These are phyloP conservation scores for Sitophilus oryzae DNA, from an alignment of 1,140 invertebrate species.

Conservation along the genomic window DNA sequence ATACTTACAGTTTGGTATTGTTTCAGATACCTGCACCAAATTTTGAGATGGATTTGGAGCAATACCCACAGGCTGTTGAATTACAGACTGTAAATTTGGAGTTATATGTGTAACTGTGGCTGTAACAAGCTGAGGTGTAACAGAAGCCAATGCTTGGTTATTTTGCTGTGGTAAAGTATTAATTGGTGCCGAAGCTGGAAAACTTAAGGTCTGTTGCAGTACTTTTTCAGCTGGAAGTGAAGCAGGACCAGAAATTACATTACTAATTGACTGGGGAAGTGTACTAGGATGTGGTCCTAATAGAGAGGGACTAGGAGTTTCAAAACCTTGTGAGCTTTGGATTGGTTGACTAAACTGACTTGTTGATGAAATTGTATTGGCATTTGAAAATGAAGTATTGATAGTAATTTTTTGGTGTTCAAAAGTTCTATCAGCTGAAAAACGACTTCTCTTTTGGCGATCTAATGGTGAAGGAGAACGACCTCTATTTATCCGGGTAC, in stretches of 20 bases:
- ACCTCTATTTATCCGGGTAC: neutral
- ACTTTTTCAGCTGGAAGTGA: neutral
- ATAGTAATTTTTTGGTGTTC: slow-evolving; percentile 40
- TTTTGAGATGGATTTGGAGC: neutral
- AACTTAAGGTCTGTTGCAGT: neutral
- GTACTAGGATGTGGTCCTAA: slow-evolving; percentile 4
- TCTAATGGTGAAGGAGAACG: slow-evolving; percentile 33
- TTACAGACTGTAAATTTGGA: neutral
- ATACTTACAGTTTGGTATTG: slow-evolving; percentile 1
- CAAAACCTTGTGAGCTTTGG: neutral
- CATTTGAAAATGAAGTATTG: slow-evolving; percentile 30
- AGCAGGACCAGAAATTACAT: neutral
- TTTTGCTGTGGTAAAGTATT: slow-evolving; percentile 1
- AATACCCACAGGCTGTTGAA: slow-evolving; percentile 10
- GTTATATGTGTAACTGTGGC: neutral
- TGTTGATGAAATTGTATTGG: slow-evolving; percentile 15
- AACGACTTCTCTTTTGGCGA: slow-evolving; percentile 27
- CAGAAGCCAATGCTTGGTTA: slow-evolving; percentile 3
- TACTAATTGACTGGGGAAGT: slow-evolving; percentile 1
- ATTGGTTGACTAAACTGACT: neutral
- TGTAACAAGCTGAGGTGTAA: slow-evolving; percentile 5
- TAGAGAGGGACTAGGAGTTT: neutral
- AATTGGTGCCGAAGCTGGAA: neutral
- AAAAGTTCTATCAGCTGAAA: slow-evolving; percentile 33
- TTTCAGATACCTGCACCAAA: neutral